These are phyloP conservation scores for Ferrisia virgata DNA, from an alignment of 2,888 invertebrate genomes.

Conservation along the genomic window DNA sequence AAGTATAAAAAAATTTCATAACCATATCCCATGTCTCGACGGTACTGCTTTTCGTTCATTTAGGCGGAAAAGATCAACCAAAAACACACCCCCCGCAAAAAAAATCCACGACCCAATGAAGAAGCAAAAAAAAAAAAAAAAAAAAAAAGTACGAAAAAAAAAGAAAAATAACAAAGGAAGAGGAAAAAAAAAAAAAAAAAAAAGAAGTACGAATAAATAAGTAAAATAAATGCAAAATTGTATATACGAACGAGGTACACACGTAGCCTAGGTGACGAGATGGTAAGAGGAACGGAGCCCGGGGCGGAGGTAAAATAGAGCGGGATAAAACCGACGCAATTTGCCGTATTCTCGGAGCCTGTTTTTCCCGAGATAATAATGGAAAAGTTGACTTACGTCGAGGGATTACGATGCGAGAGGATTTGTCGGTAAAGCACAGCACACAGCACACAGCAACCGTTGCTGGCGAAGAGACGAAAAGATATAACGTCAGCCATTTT, in stretches of 20 bases:
- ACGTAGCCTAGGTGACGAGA: neutral
- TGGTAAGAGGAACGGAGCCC: neutral
- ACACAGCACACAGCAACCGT: neutral
- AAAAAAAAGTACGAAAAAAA: neutral
- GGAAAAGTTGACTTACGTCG: slow-evolving; percentile 46
- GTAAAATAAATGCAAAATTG: slow-evolving; percentile 23
- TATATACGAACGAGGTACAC: neutral
- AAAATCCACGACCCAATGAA: too few relatives aligned
- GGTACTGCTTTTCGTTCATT: too few relatives aligned
- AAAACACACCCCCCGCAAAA: too few relatives aligned
- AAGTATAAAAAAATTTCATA: too few relatives aligned
- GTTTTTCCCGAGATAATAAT: slow-evolving; percentile 44
- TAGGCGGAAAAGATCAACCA: too few relatives aligned
- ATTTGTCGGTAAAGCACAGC: slow-evolving; percentile 15
- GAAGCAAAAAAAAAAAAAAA: neutral
- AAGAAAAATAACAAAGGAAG: neutral
- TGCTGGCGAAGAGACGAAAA: slow-evolving; percentile 26
- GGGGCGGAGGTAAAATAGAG: neutral
- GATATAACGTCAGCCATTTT: slow-evolving; percentile 41
- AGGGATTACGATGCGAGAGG: slow-evolving; percentile 42
- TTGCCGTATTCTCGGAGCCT: slow-evolving; percentile 44
- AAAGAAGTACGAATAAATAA: neutral
- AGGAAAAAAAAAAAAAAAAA: neutral
- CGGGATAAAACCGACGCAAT: slow-evolving; percentile 35
- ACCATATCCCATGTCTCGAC: too few relatives aligned